Conservation (phyloP, 37 sponge, comb jelly and placozoan genomes). For the Hormiphora californensis region DNA sequence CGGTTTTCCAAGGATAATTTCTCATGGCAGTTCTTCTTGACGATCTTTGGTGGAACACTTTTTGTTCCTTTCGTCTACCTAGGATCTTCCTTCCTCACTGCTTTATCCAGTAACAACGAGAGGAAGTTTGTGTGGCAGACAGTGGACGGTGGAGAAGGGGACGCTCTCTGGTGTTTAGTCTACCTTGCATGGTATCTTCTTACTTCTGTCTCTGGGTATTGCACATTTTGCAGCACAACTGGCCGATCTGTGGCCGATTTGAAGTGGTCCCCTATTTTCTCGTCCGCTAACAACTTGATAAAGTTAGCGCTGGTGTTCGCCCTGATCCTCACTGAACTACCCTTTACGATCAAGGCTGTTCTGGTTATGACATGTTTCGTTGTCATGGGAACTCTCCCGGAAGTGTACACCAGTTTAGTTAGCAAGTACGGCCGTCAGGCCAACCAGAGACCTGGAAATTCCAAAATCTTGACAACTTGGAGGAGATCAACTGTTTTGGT, state of each 20-base stretch:
- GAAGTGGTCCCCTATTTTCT: background rate
- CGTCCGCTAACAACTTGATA: background rate
- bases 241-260: background rate
- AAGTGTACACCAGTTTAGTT: background rate
- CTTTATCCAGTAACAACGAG: background rate
- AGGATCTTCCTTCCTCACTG: background rate
- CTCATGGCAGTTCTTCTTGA: background rate
- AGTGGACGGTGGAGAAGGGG: background rate
- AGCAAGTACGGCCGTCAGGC: background rate
- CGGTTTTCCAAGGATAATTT: background rate
- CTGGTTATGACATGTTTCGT: background rate
- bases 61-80: background rate
- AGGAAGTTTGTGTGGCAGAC: background rate
- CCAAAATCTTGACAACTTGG: too few species aligned
- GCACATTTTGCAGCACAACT: background rate
- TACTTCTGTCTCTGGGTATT: background rate
- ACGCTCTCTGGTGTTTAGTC: background rate
- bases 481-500: too few species aligned
- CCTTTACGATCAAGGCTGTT: background rate
- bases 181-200: background rate
- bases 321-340: background rate
- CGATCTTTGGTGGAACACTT: background rate
- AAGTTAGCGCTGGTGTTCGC: background rate
- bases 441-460: background rate
- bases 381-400: background rate